phyloP scores from a whole-genome alignment of 1,140 invertebrate genomes.

The Lepidurus apus region DNA sequence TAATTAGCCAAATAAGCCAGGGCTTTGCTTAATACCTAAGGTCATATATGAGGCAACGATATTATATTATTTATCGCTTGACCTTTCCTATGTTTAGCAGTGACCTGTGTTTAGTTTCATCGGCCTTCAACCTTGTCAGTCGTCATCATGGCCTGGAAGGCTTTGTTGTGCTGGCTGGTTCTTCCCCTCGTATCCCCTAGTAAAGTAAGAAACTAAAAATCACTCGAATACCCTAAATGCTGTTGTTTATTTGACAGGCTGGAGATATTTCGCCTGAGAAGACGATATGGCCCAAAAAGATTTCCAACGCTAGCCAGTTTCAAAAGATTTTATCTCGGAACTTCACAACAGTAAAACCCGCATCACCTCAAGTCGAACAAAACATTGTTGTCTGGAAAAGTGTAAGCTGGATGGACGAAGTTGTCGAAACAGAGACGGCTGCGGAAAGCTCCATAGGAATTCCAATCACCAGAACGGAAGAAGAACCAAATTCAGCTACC shows the following conservation, averaged over 20 bases:
- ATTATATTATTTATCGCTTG: too few species aligned
- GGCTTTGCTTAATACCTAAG: too few species aligned
- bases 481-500: background rate
- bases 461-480: background rate
- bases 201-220: background rate
- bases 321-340: background rate
- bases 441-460: background rate
- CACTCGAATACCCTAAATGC: background rate
- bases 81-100: background rate
- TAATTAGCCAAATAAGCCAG: too few species aligned
- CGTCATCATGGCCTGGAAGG: background rate
- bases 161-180: background rate
- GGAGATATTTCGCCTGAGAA: background rate
- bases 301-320: constrained; percentile 1
- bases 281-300: background rate
- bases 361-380: background rate
- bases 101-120: background rate
- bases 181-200: background rate
- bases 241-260: constrained; percentile 4
- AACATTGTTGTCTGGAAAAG: background rate
- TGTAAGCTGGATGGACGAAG: background rate
- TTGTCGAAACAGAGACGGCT: background rate
- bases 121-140: background rate
- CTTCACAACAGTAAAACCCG: background rate
- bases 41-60: too few species aligned